These are phyloP conservation scores for Clivina fossor DNA, from an alignment of 2,888 invertebrate genomes.

Conservation along the genomic window DNA sequence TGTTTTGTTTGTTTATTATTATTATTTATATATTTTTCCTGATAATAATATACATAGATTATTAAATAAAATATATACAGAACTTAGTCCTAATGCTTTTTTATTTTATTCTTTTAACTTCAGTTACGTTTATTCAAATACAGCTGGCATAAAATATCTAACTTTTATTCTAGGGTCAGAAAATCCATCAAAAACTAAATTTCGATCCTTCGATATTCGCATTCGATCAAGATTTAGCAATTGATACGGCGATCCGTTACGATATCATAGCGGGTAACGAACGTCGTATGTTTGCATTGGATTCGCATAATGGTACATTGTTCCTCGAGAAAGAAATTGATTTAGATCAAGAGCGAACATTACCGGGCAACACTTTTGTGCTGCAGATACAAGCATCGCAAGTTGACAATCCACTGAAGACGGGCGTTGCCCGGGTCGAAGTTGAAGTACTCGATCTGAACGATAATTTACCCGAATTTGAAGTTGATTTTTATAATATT, in stretches of 20 bases:
- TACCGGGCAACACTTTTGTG: slow-evolving; percentile 78
- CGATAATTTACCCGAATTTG: slow-evolving; percentile 84
- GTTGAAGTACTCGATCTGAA: slow-evolving; percentile 76
- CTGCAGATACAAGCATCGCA: slow-evolving; percentile 79
- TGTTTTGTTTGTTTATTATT: too few species aligned
- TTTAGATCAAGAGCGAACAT: slow-evolving; percentile 68
- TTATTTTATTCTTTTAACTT: too few species aligned
- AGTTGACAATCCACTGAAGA: slow-evolving; percentile 74
- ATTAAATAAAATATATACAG: too few species aligned
- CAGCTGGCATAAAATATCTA: too few species aligned
- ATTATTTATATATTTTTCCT: too few species aligned
- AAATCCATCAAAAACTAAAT: slow-evolving; percentile 68
- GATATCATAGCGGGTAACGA: slow-evolving; percentile 82
- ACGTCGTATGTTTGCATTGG: slow-evolving; percentile 71
- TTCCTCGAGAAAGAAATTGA: slow-evolving; percentile 81
- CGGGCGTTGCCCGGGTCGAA: slow-evolving; percentile 72
- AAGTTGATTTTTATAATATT: slow-evolving; percentile 87
- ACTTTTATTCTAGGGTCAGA: slow-evolving; percentile 61
- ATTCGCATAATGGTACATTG: slow-evolving; percentile 72
- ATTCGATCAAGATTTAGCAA: slow-evolving; percentile 75
- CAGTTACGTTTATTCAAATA: too few species aligned
- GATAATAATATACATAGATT: too few species aligned
- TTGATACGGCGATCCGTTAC: slow-evolving; percentile 73
- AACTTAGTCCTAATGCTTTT: too few species aligned
- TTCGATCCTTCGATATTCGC: slow-evolving; percentile 76